These are phyloP conservation scores for Meganola albula DNA, from an alignment of 2,888 invertebrate genomes.

Conservation along the genomic window DNA sequence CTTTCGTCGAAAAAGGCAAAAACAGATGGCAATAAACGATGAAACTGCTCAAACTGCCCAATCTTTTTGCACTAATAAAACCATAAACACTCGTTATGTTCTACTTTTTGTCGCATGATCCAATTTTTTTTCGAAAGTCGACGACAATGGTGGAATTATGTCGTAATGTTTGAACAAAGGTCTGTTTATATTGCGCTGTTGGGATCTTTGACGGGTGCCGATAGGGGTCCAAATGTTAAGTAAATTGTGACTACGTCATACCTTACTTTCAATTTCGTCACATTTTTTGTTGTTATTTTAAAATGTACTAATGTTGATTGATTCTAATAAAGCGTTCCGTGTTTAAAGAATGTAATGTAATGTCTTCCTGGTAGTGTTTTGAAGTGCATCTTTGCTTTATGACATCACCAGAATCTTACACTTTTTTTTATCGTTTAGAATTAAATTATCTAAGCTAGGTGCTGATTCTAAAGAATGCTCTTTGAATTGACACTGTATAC, in stretches of 20 bases:
- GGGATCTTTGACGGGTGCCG: conserved; percentile 43
- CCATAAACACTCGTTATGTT: conserved; percentile 38
- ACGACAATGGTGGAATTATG: conserved; percentile 51
- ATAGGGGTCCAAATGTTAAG: conserved; percentile 33
- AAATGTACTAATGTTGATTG: conserved; percentile 4
- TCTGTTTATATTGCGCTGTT: conserved; percentile 45
- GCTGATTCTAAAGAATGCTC: too few relatives aligned
- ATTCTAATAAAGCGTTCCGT: conserved; percentile 6
- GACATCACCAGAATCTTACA: conserved; percentile 11
- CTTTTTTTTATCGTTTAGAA: too few relatives aligned
- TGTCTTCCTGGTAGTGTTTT: conserved; percentile 11
- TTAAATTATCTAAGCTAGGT: too few relatives aligned
- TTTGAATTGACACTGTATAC: too few relatives aligned
- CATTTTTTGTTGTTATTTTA: neutral
- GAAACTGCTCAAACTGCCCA: conserved; percentile 43
- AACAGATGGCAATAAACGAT: conserved; percentile 52
- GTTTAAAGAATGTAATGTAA: conserved; percentile 6
- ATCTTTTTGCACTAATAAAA: conserved; percentile 70
- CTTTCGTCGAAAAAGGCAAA: conserved; percentile 60
- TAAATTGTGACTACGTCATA: conserved; percentile 16
- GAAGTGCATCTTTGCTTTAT: conserved; percentile 10
- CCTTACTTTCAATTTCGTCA: conserved; percentile 32
- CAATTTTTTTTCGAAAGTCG: conserved; percentile 41
- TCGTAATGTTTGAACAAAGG: conserved; percentile 59
- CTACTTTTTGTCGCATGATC: conserved; percentile 46